phyloP scores from a whole-genome alignment of 2,888 invertebrate genomes.

The Pseudococcus viburni region DNA sequence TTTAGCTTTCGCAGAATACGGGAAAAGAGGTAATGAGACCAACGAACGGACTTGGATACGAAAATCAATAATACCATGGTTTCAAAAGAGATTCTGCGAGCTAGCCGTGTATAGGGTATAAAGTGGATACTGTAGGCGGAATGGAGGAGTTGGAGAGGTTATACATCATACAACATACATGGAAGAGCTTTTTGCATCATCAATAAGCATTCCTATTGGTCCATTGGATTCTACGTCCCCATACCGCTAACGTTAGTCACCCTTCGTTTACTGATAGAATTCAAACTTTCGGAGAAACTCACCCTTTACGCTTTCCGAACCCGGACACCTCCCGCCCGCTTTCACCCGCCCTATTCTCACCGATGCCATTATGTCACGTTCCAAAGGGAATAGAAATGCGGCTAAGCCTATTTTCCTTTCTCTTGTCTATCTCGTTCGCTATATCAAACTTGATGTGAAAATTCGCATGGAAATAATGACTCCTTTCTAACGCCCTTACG shows the following conservation, averaged over 20 bases:
- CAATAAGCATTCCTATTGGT: conserved; percentile 67
- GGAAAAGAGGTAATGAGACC: conserved; percentile 66
- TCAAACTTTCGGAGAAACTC: conserved; percentile 65
- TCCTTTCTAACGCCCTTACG: conserved; percentile 33
- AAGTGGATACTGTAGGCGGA: conserved; percentile 66
- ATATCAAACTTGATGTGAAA: conserved; percentile 50
- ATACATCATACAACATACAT: conserved; percentile 67
- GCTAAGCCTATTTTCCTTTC: conserved; percentile 65
- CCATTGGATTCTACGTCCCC: conserved; percentile 64
- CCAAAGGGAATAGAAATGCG: conserved; percentile 67
- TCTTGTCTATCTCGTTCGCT: conserved; percentile 60
- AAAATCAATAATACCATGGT: conserved; percentile 66
- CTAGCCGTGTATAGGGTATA: conserved; percentile 65
- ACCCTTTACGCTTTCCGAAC: conserved; percentile 65
- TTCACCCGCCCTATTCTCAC: conserved; percentile 58
- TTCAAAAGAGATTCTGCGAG: conserved; percentile 64
- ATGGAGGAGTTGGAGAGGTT: conserved; percentile 63
- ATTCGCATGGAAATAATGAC: conserved; percentile 49
- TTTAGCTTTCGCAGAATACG: conserved; percentile 62
- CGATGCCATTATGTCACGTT: conserved; percentile 67
- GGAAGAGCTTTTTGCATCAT: conserved; percentile 67
- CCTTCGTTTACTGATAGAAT: conserved; percentile 66
- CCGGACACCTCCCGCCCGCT: conserved; percentile 56
- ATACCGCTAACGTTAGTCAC: conserved; percentile 65
- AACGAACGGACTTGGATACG: conserved; percentile 66